phyloP scores from a whole-genome alignment of 2,797 vertebrate genomes.

The Pachyuromys duprasi region DNA sequence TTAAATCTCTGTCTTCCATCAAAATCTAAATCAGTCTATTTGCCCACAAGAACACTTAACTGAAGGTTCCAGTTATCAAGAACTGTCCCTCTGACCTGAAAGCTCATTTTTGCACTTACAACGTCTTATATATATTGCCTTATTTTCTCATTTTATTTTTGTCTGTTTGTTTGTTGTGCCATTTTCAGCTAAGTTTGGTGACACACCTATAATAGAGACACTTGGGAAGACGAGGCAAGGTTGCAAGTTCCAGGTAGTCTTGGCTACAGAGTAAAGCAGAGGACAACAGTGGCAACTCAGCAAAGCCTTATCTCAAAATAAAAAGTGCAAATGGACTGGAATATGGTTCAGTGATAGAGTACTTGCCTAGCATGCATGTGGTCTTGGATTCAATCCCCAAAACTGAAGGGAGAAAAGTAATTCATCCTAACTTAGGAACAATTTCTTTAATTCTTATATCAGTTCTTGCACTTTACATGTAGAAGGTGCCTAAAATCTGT shows the following conservation, averaged over 20 bases:
- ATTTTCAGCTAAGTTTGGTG: not conserved
- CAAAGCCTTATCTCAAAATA: not conserved
- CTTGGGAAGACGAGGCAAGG: not conserved
- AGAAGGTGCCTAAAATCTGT: not conserved
- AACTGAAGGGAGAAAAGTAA: not conserved
- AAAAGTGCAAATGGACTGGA: not conserved
- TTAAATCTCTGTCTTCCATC: not conserved
- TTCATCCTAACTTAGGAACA: not conserved
- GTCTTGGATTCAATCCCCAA: not conserved
- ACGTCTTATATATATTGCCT: not conserved
- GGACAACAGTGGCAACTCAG: not conserved
- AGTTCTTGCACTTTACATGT: not conserved
- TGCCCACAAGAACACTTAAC: not conserved
- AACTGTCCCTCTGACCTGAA: not conserved
- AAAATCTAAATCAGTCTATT: not conserved
- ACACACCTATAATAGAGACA: not conserved
- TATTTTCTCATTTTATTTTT: not conserved
- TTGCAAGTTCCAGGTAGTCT: not conserved
- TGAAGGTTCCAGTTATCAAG: not conserved
- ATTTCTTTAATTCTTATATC: conserved; percentile 34
- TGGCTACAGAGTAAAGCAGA: not conserved
- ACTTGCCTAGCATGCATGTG: not conserved
- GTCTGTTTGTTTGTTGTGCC: not conserved
- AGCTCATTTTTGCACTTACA: not conserved
- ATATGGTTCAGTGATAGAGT: not conserved